Evolutionary conservation across 2,113 vertebrate genomes (phyloP).

Genomic region (Nothoprocta pentlandii): DNA sequence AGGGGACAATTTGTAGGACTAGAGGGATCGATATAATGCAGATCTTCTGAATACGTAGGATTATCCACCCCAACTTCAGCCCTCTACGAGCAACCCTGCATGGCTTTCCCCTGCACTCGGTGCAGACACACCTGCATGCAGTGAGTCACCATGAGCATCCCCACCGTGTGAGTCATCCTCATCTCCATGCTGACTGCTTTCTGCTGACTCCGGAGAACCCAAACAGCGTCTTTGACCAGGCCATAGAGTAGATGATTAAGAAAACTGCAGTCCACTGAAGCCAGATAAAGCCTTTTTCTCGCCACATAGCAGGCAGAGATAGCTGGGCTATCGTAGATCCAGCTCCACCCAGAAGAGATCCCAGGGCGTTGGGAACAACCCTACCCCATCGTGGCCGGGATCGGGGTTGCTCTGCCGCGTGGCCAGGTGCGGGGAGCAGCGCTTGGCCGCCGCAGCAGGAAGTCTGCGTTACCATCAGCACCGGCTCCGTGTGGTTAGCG

Average conservation of each 20-base stretch:
- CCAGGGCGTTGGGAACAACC: neutral
- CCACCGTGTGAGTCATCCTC: accelerated
- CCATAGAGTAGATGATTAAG: neutral
- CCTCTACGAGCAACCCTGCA: too few species aligned
- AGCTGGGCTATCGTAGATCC: neutral
- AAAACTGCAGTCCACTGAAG: neutral
- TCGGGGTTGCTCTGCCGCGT: neutral
- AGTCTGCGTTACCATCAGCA: neutral
- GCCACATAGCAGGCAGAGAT: accelerated
- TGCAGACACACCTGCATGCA: neutral
- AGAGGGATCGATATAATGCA: neutral
- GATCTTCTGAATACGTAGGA: too few species aligned
- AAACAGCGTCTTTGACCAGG: accelerated
- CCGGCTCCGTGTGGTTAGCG: neutral
- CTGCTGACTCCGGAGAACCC: accelerated
- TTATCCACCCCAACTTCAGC: too few species aligned
- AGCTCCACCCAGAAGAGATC: neutral
- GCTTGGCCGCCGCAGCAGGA: neutral
- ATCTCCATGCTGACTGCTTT: neutral
- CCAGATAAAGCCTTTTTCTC: neutral
- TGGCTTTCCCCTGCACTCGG: neutral
- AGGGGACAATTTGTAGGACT: neutral
- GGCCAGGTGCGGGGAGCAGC: neutral
- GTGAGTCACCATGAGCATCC: neutral
- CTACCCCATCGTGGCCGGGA: neutral